These are phyloP conservation scores for Gambelia wislizenii DNA, from an alignment of 2,797 vertebrate species.

Conservation along the genomic window DNA sequence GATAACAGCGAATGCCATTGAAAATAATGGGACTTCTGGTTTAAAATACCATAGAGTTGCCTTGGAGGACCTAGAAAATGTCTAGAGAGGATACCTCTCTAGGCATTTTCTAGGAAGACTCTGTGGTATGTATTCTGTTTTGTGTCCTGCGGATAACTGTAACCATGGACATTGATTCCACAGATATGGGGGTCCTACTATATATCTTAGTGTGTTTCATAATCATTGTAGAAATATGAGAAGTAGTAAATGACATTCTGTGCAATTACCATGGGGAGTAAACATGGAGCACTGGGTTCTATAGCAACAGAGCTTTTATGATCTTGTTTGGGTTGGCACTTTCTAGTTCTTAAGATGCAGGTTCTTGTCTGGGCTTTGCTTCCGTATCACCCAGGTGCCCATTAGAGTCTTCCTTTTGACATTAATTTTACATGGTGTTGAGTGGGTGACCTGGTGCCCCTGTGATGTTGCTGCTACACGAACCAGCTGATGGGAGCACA, in stretches of 20 bases:
- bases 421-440: neutral
- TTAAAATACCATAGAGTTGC: no score
- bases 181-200: no score
- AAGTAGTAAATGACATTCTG: slow-evolving; percentile 43
- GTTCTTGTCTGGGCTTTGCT: slow-evolving; percentile 31
- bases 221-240: slow-evolving; percentile 40
- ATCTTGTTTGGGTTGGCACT: slow-evolving; percentile 24
- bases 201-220: slow-evolving; percentile 24
- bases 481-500: neutral
- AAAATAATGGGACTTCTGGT: no score
- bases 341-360: slow-evolving; percentile 45
- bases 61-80: no score
- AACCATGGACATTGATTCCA: no score
- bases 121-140: no score
- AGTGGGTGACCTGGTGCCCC: neutral
- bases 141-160: no score
- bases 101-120: no score
- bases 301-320: slow-evolving; percentile 24
- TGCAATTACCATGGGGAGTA: neutral
- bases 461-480: neutral
- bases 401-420: neutral
- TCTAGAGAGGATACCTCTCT: no score
- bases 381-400: neutral
- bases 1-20: no score
- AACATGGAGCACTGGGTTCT: slow-evolving; percentile 36